A percentile compares a stretch with the other conserved stretches of the same genome.
These are phyloP conservation scores for Sigmodon hispidus DNA, from an alignment of 2,113 vertebrate genomes.

Conservation along the genomic window DNA sequence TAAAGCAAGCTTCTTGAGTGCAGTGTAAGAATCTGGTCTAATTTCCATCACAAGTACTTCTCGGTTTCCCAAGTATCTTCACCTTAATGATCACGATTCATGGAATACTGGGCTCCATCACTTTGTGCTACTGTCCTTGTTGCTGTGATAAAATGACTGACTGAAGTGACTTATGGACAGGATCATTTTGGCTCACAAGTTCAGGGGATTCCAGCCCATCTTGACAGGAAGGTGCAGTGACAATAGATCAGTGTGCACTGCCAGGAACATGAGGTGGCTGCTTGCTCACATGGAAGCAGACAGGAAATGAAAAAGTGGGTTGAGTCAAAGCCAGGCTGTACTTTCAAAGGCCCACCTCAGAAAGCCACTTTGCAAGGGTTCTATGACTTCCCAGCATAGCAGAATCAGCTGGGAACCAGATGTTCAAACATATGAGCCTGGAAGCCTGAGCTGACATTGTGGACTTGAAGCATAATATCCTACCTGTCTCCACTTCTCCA, in stretches of 20 bases:
- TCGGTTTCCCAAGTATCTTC: not conserved
- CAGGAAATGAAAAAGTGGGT: not conserved
- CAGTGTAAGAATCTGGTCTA: too few species aligned
- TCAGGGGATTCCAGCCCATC: not conserved
- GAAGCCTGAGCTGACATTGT: not conserved
- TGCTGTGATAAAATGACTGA: not conserved
- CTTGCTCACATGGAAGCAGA: not conserved
- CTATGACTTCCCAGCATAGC: not conserved
- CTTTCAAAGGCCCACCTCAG: not conserved
- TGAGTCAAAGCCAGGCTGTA: not conserved
- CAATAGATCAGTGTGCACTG: not conserved
- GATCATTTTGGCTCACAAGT: not conserved
- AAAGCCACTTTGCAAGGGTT: not conserved
- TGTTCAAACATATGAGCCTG: not conserved
- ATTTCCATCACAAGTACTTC: fast-evolving
- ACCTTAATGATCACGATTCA: not conserved
- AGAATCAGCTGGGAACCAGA: not conserved
- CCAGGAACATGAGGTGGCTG: not conserved
- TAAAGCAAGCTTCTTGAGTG: too few species aligned
- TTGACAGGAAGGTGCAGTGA: not conserved
- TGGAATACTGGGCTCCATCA: fast-evolving
- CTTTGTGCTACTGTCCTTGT: not conserved
- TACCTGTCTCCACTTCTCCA: not conserved
- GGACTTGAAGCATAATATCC: not conserved
- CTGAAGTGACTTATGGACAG: not conserved